Percentiles rank a stretch among this genome's conserved stretches.
Evolutionary conservation across 2,888 invertebrate species (phyloP).

Genomic region (Drosophila affinis): DNA sequence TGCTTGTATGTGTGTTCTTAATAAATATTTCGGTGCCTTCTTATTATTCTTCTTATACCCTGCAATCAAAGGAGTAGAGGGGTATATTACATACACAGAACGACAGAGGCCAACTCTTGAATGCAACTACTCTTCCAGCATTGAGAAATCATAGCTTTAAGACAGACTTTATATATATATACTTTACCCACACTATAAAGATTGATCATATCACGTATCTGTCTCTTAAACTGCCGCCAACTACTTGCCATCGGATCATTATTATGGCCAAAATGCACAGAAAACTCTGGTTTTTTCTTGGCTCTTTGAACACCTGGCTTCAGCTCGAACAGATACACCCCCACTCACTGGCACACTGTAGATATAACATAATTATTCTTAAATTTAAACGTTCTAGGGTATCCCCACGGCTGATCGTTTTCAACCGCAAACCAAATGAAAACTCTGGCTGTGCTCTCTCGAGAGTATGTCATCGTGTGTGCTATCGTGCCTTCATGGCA

Average conservation of each 20-base stretch:
- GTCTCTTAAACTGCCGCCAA: too few species aligned
- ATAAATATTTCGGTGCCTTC: conserved; percentile 44
- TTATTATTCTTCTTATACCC: conserved; percentile 13
- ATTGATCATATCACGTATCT: not conserved
- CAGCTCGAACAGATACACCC: too few species aligned
- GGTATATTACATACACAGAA: not conserved
- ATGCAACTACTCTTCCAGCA: too few species aligned
- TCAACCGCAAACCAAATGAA: conserved; percentile 16
- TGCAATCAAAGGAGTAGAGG: not conserved
- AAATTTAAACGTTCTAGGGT: not conserved
- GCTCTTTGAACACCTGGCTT: too few species aligned
- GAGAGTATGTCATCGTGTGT: conserved; percentile 20
- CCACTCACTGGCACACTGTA: too few species aligned
- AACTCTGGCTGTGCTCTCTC: conserved; percentile 13
- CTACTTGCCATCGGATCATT: too few species aligned
- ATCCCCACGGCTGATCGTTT: conserved; percentile 4
- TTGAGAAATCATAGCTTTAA: too few species aligned
- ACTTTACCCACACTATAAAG: not conserved
- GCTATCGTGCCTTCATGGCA: conserved; percentile 21
- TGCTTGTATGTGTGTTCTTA: conserved; percentile 32
- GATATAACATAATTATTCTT: not conserved
- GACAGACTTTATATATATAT: too few species aligned
- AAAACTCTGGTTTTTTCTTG: too few species aligned
- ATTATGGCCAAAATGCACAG: too few species aligned
- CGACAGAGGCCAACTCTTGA: not conserved